Evolutionary conservation across 2,888 invertebrate genomes (phyloP), one percentile per base, ranked within the genome.

Genomic region (Drosophila tripunctata): DNA sequence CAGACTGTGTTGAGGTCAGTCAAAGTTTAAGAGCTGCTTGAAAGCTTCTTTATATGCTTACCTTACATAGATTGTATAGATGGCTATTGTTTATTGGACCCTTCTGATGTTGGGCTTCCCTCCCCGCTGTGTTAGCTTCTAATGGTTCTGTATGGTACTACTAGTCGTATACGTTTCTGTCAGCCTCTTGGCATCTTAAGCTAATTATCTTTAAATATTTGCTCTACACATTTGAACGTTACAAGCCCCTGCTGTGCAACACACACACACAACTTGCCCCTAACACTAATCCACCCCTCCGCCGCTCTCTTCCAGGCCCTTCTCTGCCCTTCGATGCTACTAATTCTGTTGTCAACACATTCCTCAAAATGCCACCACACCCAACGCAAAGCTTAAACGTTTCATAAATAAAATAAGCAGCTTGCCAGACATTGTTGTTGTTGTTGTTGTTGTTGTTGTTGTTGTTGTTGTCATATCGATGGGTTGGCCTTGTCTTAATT

Each of bases 341-440:
- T 15, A 12, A 12, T 17, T 38, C n/a, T 21, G 48, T 55, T 67
- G 74, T 55, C 69, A 58, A 30, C 64, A 70, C 48, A 56, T 56
- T 51, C 10, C 55, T 44, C 56, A 51, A 55, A 74, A 17, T 35
- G 54, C 14, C 15, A 51, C 47, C 71, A 61, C 56, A 51, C 71
- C 75, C 75, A 69, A 64, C 60, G 51, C 61, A 66, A 71, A 71
- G 67, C 73, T 79, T 71, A 76, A 79, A 62, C 60, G 74, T 63
- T 83, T 83, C 71, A 86, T 83, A 81, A 77, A 84, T 81, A 80
- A 80, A 61, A 51, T 86, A 75, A 70, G 75, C 81, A 77, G 81
- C 81, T 80, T 83, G 85, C 62, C 47, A 66, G 69, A 81, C 81
- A 75, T 51, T 68, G 74, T 74, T 70, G 61, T 73, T 70, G 64